Percentiles rank a stretch among this genome's conserved stretches.
phyloP scores from a whole-genome alignment of 2,113 vertebrate genomes.

The Crotalus helleri region DNA sequence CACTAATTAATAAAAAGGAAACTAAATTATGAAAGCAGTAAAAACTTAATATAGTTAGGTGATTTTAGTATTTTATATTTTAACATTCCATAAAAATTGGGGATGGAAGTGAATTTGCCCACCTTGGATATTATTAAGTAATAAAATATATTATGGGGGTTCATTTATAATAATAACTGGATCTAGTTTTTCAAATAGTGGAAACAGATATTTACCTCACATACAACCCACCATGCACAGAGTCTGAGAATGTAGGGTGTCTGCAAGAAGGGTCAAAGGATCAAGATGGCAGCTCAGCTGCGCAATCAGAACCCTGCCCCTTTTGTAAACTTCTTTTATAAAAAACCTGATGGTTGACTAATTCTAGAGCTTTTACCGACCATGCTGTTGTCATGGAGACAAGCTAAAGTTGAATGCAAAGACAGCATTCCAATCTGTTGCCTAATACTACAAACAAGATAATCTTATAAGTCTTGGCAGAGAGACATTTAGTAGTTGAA shows the following conservation, averaged over 20 bases:
- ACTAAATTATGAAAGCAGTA: not conserved
- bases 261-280: not conserved
- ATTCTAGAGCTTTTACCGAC: not conserved
- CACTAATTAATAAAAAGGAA: not conserved
- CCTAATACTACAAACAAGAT: not conserved
- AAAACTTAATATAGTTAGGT: not conserved
- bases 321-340: not conserved
- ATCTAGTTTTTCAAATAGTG: not conserved
- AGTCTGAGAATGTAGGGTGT: not conserved
- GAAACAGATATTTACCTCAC: not conserved
- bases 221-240: not conserved
- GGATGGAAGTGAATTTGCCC: not conserved
- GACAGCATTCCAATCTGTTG: not conserved
- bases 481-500: not conserved
- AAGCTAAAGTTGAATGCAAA: not conserved
- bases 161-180: not conserved
- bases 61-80: not conserved
- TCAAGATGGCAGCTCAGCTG: not conserved
- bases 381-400: not conserved
- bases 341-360: not conserved
- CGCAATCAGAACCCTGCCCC: not conserved
- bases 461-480: not conserved
- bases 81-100: not conserved
- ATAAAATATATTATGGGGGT: not conserved
- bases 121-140: not conserved